Conservation (phyloP, 2,113 vertebrate genomes). For the Sigmodon hispidus region DNA sequence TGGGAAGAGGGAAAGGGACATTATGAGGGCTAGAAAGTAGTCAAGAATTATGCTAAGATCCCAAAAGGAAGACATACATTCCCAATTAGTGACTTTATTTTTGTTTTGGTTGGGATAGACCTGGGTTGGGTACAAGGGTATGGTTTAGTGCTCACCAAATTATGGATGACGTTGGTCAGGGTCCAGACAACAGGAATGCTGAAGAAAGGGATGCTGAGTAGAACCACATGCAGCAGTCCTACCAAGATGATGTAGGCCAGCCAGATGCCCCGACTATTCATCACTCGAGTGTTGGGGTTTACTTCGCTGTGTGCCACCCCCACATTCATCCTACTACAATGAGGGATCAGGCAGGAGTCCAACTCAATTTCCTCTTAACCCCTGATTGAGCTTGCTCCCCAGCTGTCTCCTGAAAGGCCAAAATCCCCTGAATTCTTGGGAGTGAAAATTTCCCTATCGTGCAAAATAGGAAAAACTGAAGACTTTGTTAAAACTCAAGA, state of each 20-base stretch:
- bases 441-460: conserved; percentile 26
- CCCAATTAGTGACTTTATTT: conserved; percentile 20
- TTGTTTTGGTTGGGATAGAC: conserved; percentile 28
- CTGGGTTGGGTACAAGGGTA: background rate
- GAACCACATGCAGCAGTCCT: conserved; percentile 89
- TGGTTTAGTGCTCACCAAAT: conserved; percentile 89
- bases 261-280: conserved; percentile 97
- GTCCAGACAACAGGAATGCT: conserved; percentile 96
- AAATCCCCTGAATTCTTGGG: conserved; percentile 26
- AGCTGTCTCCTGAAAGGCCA: background rate
- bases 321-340: conserved; percentile 92
- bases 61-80: conserved; percentile 34
- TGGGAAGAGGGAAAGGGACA: conserved; percentile 67
- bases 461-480: conserved; percentile 29
- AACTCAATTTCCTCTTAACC: conserved; percentile 39
- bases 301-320: conserved; percentile 97
- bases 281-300: conserved; percentile 96
- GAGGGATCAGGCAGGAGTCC: conserved; percentile 59
- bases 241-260: conserved; percentile 94
- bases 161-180: conserved; percentile 96
- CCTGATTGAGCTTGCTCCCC: background rate
- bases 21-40: background rate
- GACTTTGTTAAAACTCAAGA: background rate
- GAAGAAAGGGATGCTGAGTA: conserved; percentile 97
- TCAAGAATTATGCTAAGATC: conserved; percentile 19